Evolutionary conservation across 2,888 invertebrate species (phyloP), one percentile per base, ranked within the genome.

Genomic region (Cephalotes varians): DNA sequence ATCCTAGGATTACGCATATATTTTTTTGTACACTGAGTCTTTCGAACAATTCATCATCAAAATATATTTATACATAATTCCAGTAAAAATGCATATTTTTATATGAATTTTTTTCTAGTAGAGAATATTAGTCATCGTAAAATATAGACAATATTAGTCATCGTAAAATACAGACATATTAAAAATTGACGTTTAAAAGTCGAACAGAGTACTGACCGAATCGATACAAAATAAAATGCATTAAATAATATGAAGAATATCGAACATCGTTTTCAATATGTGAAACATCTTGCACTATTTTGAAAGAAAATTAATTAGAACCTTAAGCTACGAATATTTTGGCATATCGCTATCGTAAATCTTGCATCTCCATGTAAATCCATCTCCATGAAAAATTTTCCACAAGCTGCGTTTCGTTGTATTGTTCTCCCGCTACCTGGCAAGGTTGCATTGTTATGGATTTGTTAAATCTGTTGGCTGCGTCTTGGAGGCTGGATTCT

Each of bases 371-470:
- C 25, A 72, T 40, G 37, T n/a, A 7, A 12, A 58, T 4, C 64
- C 18, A 40, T 40, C 40, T 40, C 12, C 12, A 25, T 28, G 44
- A 65, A 49, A 67, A 18, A 25, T 28, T 49, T 37, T 34, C 21
- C 10, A 31, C 25, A 21, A 62, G 25, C 65, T 31, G 44, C 31
- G 12, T 64, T 25, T 18, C 34, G 10, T 12, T 15, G 74, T 34
- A 74, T 74, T 73, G 73, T 44, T 31, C 18, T 25, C 7, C 21
- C 25, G 21, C 31, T 31, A 76, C 37, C 69, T 76, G 62, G 15
- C 67, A 6, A 21, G 18, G 47, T 0, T 34, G 49, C 25, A 64
- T 74, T 67, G 69, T 76, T 49, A 62, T 3, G 49, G 47, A 25
- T 64, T 40, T 40, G 40, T 72, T 74, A 74, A 76, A 37, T 31